Evolutionary conservation across 2,888 invertebrate species (phyloP).

Genomic region (Ceramica pisi): DNA sequence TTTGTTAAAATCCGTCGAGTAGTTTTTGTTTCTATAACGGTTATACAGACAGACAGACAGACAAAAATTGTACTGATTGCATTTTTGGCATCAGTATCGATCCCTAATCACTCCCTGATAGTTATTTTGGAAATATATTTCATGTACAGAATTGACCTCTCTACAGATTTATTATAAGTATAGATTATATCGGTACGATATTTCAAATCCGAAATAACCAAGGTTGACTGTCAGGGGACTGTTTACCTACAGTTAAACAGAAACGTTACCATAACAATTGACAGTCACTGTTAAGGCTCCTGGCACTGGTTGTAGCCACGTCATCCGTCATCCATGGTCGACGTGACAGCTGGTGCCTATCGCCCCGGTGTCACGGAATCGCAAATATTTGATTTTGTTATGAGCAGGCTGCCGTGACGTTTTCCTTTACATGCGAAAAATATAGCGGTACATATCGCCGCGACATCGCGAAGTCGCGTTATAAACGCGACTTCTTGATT

Average conservation of each 20-base stretch:
- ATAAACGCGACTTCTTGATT: slow-evolving; percentile 3
- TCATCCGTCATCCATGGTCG: slow-evolving; percentile 26
- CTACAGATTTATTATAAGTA: no score
- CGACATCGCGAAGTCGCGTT: slow-evolving; percentile 46
- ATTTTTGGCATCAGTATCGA: no score
- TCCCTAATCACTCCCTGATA: no score
- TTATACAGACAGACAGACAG: no score
- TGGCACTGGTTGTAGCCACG: slow-evolving; percentile 24
- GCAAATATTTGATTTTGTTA: slow-evolving; percentile 52
- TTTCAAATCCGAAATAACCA: not conserved
- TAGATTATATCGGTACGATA: no score
- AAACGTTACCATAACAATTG: slow-evolving; percentile 11
- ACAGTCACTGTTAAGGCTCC: slow-evolving; percentile 25
- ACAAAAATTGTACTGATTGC: no score
- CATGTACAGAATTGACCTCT: no score
- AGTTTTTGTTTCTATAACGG: no score
- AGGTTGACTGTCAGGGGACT: not conserved
- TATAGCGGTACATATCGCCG: slow-evolving; percentile 36
- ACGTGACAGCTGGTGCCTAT: slow-evolving; percentile 55
- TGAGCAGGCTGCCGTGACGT: slow-evolving; percentile 22
- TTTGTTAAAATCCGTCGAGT: no score
- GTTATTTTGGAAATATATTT: no score
- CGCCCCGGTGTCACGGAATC: slow-evolving; percentile 51
- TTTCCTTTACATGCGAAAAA: slow-evolving; percentile 50
- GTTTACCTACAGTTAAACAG: not conserved